Conservation (phyloP, 2,888 invertebrate genomes). For the Parascotia fuliginaria region DNA sequence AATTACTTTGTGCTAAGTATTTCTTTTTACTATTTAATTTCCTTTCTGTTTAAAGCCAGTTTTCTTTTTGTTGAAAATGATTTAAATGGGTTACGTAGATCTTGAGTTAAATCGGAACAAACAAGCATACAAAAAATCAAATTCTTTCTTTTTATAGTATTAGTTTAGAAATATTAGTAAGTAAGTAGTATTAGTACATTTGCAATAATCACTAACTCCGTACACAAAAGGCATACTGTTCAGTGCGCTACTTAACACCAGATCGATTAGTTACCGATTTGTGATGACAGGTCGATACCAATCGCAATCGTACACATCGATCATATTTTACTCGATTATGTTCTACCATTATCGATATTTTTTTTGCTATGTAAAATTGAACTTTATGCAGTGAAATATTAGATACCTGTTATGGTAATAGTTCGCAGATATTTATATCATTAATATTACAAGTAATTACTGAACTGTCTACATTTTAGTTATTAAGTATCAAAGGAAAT, state of each 20-base stretch:
- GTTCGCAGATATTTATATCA: too few species aligned
- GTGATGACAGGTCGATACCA: conserved; percentile 2
- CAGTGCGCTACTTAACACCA: not conserved
- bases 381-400: conserved; percentile 7
- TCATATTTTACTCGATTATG: conserved; percentile 10
- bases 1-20: too few species aligned
- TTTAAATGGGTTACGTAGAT: too few species aligned
- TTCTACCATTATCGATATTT: not conserved
- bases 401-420: too few species aligned
- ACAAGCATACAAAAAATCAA: too few species aligned
- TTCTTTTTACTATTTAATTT: too few species aligned
- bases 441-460: conserved; percentile 33
- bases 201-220: not conserved
- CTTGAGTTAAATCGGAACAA: too few species aligned
- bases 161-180: too few species aligned
- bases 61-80: too few species aligned
- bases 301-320: not conserved
- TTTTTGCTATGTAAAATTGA: not conserved
- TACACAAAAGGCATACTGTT: not conserved
- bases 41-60: too few species aligned
- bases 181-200: conserved; percentile 1
- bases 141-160: too few species aligned
- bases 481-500: too few species aligned
- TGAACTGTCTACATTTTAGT: not conserved
- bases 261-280: conserved; percentile 8